Conservation (phyloP, 2,113 vertebrate species). For the Lasiurus borealis region DNA sequence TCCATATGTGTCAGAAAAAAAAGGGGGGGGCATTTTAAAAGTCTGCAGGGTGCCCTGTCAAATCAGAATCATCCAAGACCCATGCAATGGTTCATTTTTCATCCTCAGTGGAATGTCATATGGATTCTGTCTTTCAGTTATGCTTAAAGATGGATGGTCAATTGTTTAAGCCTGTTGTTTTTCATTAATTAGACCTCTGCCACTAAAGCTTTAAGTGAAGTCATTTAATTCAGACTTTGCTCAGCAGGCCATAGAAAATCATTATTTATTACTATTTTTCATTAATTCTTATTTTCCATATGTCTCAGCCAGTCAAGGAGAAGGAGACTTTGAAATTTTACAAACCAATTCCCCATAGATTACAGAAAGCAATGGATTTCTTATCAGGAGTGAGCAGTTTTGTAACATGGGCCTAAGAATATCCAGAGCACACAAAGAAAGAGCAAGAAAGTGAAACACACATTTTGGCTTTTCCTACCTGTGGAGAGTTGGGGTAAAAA, state of each 20-base stretch:
- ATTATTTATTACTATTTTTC: conserved; percentile 87
- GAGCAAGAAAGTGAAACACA: not conserved
- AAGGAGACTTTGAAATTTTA: conserved; percentile 83
- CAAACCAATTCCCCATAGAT: conserved; percentile 83
- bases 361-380: conserved; percentile 81
- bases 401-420: conserved; percentile 69
- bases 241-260: conserved; percentile 84
- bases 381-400: conserved; percentile 75
- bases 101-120: conserved; percentile 82
- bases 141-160: conserved; percentile 85
- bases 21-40: conserved; percentile 33
- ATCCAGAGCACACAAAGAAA: conserved; percentile 67
- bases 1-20: conserved; percentile 67
- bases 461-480: not conserved
- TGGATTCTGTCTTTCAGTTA: conserved; percentile 84
- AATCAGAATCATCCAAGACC: conserved; percentile 78
- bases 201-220: conserved; percentile 85
- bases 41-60: conserved; percentile 69
- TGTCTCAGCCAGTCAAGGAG: conserved; percentile 80
- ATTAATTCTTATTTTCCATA: conserved; percentile 87
- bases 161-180: conserved; percentile 87
- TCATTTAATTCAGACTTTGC: conserved; percentile 87
- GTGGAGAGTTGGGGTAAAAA: not conserved
- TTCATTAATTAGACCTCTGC: conserved; percentile 88
- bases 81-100: conserved; percentile 84